phyloP scores from a whole-genome alignment of 2,113 vertebrate species.

The Bombycilla garrulus region DNA sequence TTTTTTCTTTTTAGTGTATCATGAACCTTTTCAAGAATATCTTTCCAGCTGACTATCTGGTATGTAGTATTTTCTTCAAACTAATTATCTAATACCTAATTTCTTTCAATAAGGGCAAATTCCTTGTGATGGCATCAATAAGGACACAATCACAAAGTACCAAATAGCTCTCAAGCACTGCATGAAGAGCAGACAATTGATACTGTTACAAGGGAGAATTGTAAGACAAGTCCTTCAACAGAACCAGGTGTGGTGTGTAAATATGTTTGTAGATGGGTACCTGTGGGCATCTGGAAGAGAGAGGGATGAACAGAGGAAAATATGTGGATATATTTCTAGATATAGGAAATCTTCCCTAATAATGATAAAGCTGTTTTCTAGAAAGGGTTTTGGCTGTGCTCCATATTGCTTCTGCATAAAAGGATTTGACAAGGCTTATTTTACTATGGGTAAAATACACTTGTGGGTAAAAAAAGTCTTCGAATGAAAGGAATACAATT shows the following conservation, averaged over 20 bases:
- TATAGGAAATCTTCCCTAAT: neutral
- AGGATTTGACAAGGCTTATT: neutral
- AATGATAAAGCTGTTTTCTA: neutral
- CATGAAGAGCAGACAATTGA: neutral
- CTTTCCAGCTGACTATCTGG: neutral
- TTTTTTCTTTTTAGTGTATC: neutral
- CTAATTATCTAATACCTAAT: neutral
- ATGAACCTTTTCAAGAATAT: neutral
- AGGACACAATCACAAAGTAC: neutral
- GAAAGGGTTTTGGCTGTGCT: neutral
- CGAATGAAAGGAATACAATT: neutral
- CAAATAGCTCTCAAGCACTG: neutral
- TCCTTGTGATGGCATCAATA: neutral
- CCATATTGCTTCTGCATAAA: neutral
- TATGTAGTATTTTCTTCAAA: neutral
- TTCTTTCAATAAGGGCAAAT: neutral
- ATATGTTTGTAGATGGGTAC: neutral
- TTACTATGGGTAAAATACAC: neutral
- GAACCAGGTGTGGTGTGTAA: neutral
- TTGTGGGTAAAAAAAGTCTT: neutral
- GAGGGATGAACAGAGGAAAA: neutral
- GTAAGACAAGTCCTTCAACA: accelerated
- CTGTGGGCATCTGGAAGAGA: neutral
- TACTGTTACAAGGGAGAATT: neutral
- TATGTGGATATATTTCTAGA: neutral